Percentiles rank a stretch among this genome's conserved stretches.
phyloP scores from a whole-genome alignment of 2,888 invertebrate genomes.

The Myathropa florea region DNA sequence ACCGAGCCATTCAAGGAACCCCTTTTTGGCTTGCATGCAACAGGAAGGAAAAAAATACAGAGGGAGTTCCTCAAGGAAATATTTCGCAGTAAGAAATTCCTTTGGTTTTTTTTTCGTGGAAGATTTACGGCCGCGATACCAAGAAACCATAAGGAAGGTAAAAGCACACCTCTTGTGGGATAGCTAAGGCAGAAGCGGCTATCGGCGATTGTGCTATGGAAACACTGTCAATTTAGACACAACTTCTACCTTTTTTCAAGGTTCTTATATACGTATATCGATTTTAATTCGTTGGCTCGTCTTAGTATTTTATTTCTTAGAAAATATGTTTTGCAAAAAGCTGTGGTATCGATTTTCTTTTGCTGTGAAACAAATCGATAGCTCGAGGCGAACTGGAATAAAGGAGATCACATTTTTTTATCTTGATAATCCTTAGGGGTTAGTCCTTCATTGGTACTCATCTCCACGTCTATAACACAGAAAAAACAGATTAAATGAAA shows the following conservation, averaged over 20 bases:
- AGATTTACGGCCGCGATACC: slow-evolving; percentile 69
- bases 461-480: slow-evolving; percentile 43
- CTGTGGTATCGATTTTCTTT: slow-evolving; percentile 48
- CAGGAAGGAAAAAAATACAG: slow-evolving; percentile 38
- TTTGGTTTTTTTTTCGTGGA: slow-evolving; percentile 30
- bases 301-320: slow-evolving; percentile 51
- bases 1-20: slow-evolving; percentile 3
- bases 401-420: slow-evolving; percentile 30
- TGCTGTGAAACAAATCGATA: slow-evolving; percentile 52
- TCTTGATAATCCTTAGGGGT: slow-evolving; percentile 61
- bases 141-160: slow-evolving; percentile 66
- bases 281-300: slow-evolving; percentile 39
- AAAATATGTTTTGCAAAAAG: slow-evolving; percentile 38
- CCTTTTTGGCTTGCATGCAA: slow-evolving; percentile 52
- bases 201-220: slow-evolving; percentile 32
- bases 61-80: slow-evolving; percentile 62
- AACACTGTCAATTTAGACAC: slow-evolving; percentile 59
- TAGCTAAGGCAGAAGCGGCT: slow-evolving; percentile 7
- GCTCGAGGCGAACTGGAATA: slow-evolving; percentile 23
- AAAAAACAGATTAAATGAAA: slow-evolving; percentile 46
- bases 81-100: slow-evolving; percentile 44
- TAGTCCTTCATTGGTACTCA: slow-evolving; percentile 66
- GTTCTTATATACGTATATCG: slow-evolving; percentile 50
- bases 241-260: slow-evolving; percentile 51
- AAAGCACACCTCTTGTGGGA: slow-evolving; percentile 59